phyloP scores from a whole-genome alignment of 2,888 invertebrate genomes.

The Mimas tiliae region DNA sequence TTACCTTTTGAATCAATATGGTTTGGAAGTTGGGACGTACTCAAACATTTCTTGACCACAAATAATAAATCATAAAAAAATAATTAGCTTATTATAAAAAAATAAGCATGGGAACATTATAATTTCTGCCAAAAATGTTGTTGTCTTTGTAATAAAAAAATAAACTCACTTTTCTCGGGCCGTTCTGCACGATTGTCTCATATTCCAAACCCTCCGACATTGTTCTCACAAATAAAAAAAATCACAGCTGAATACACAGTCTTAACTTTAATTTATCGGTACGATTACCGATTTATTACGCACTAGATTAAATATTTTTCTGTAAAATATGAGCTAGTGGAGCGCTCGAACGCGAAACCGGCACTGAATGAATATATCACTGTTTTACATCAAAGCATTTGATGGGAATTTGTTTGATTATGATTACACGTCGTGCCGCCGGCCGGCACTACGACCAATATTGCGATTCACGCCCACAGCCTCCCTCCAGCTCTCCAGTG shows the following conservation, averaged over 20 bases:
- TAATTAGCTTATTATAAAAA: neutral
- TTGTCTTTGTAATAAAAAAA: slow-evolving; percentile 33
- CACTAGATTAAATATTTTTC: slow-evolving; percentile 43
- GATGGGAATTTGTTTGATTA: slow-evolving; percentile 62
- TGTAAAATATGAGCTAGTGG: slow-evolving; percentile 45
- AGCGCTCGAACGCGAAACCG: slow-evolving; percentile 52
- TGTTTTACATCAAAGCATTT: slow-evolving; percentile 63
- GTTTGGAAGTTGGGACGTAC: slow-evolving; percentile 19
- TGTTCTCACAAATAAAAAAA: slow-evolving; percentile 65
- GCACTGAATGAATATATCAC: slow-evolving; percentile 72
- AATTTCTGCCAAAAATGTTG: neutral
- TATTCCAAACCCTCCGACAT: slow-evolving; percentile 87
- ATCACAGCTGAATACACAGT: slow-evolving; percentile 67
- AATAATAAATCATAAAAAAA: neutral
- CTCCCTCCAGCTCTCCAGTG: slow-evolving; percentile 71
- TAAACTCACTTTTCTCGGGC: slow-evolving; percentile 86
- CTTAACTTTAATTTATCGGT: slow-evolving; percentile 53
- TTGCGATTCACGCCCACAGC: slow-evolving; percentile 72
- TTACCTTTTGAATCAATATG: slow-evolving; percentile 38
- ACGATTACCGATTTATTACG: slow-evolving; percentile 53
- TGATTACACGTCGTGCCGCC: slow-evolving; percentile 64
- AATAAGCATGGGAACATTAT: neutral
- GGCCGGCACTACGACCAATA: slow-evolving; percentile 70
- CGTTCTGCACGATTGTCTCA: slow-evolving; percentile 86
- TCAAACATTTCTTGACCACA: neutral